A percentile compares a stretch with the other conserved stretches of the same genome.
Evolutionary conservation across 2,888 invertebrate genomes (phyloP).

Genomic region (Dromius quadrimaculatus): DNA sequence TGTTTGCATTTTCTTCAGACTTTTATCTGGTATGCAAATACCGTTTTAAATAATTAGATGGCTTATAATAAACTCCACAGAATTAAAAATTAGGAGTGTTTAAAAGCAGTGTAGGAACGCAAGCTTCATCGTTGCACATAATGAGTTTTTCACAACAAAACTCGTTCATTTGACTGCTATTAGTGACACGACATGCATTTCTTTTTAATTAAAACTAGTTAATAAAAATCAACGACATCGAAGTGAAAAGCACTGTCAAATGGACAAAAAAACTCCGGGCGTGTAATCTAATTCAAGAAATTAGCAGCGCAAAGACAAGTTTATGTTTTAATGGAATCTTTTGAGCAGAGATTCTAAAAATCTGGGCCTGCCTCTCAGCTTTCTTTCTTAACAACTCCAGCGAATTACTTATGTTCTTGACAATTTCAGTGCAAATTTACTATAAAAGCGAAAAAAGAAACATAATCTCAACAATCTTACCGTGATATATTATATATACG

Average conservation of each 20-base stretch:
- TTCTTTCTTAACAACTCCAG: too few species aligned
- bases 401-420: too few species aligned
- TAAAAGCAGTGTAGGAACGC: neutral
- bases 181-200: slow-evolving; percentile 17
- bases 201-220: slow-evolving; percentile 27
- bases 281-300: slow-evolving; percentile 34
- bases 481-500: too few species aligned
- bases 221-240: slow-evolving; percentile 29
- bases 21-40: too few species aligned
- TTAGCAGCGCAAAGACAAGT: slow-evolving; percentile 33
- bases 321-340: slow-evolving; percentile 35
- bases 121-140: neutral
- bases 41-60: too few species aligned
- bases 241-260: slow-evolving; percentile 3
- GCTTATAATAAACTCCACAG: too few species aligned
- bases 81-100: too few species aligned
- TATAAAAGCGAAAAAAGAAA: too few species aligned
- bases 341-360: slow-evolving; percentile 20
- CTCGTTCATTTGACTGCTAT: slow-evolving; percentile 10
- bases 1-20: too few species aligned
- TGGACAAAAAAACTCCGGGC: slow-evolving; percentile 8
- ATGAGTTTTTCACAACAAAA: slow-evolving; percentile 24
- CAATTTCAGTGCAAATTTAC: too few species aligned
- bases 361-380: too few species aligned
- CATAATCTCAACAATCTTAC: too few species aligned